Percentiles rank a stretch among this genome's conserved stretches.
phyloP scores from a whole-genome alignment of 2,113 vertebrate species.

The Salminus brasiliensis region DNA sequence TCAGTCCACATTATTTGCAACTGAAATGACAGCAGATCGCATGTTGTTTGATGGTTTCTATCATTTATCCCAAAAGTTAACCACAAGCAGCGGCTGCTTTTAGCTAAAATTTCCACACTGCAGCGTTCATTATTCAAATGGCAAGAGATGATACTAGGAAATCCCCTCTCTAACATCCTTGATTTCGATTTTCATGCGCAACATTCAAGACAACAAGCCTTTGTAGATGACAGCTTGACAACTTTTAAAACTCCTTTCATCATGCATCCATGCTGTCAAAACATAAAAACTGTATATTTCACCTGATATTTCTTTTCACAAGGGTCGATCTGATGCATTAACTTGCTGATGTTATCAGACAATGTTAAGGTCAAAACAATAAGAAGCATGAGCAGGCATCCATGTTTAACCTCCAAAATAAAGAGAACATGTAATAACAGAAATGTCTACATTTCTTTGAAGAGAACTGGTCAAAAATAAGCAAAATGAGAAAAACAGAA shows the following conservation, averaged over 20 bases:
- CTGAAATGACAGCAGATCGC: neutral
- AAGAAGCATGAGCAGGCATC: too few species aligned
- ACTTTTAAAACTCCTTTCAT: neutral
- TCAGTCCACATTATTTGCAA: neutral
- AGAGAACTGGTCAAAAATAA: too few species aligned
- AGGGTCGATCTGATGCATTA: neutral
- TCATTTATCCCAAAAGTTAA: neutral
- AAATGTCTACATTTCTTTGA: too few species aligned
- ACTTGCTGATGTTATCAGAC: neutral
- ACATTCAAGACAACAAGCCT: neutral
- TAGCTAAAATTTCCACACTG: neutral
- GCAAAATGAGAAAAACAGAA: too few species aligned
- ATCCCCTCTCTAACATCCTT: constrained; percentile 50
- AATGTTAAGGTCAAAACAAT: too few species aligned
- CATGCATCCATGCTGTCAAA: neutral
- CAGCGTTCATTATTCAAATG: neutral
- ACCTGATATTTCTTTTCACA: neutral
- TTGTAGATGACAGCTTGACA: neutral
- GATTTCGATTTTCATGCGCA: constrained; percentile 41
- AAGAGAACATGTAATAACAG: too few species aligned
- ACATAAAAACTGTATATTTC: neutral
- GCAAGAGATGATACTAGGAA: constrained; percentile 18
- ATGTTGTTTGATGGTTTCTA: neutral
- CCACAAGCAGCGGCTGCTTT: neutral
- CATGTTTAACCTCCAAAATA: too few species aligned